Evolutionary conservation across 1,140 invertebrate genomes (phyloP).

Genomic region (Gerris buenoi): DNA sequence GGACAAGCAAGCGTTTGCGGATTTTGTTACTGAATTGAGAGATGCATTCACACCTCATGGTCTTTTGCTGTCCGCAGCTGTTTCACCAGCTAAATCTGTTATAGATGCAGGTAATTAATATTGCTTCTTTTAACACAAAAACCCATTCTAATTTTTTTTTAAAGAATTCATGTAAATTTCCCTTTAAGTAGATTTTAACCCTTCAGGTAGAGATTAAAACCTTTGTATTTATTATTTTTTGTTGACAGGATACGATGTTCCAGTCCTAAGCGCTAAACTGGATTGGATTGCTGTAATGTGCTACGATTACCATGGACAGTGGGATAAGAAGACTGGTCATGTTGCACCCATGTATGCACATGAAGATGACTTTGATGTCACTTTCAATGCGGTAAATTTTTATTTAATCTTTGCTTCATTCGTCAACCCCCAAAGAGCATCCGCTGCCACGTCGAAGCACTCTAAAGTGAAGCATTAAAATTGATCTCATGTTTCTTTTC

Average conservation of each 20-base stretch:
- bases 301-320: slow-evolving; percentile 79
- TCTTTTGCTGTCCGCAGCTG: slow-evolving; percentile 60
- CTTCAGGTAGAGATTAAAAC: no score
- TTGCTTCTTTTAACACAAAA: no score
- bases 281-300: slow-evolving; percentile 84
- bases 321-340: slow-evolving; percentile 80
- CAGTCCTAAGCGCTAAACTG: slow-evolving; percentile 47
- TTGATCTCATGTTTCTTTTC: no score
- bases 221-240: not conserved
- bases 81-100: slow-evolving; percentile 61
- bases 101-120: slow-evolving; percentile 31
- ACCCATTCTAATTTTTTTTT: no score
- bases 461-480: no score
- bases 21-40: slow-evolving; percentile 52
- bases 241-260: slow-evolving; percentile 54
- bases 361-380: slow-evolving; percentile 51
- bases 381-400: slow-evolving; percentile 53
- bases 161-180: no score
- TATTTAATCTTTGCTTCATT: not conserved
- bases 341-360: slow-evolving; percentile 64
- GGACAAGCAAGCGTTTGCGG: slow-evolving; percentile 58
- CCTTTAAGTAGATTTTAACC: no score
- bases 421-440: no score
- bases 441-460: no score
- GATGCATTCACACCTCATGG: slow-evolving; percentile 50